Conservation (phyloP, 1,140 invertebrate genomes). For the Zaprionus lachaisei region DNA sequence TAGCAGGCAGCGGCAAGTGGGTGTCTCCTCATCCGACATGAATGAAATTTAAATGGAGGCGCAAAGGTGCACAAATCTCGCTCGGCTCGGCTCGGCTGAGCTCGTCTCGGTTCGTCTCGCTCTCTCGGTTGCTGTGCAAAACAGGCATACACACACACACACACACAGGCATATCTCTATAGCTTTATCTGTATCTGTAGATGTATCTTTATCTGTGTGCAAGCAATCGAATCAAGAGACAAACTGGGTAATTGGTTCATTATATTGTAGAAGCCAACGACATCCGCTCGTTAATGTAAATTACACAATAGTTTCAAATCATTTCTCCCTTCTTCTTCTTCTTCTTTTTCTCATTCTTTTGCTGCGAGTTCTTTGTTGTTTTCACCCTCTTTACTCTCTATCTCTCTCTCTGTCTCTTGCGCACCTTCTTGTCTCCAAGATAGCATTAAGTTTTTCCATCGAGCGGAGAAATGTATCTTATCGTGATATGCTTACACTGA, state of each 20-base stretch:
- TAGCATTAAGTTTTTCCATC: neutral
- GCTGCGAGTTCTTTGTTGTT: neutral
- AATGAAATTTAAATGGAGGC: constrained; percentile 46
- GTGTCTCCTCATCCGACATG: constrained; percentile 37
- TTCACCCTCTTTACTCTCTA: neutral
- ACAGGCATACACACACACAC: neutral
- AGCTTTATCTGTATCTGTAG: neutral
- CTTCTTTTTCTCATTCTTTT: neutral
- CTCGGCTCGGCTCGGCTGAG: neutral
- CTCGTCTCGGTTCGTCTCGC: neutral
- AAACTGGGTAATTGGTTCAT: constrained; percentile 82
- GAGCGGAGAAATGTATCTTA: neutral
- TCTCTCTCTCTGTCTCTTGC: neutral
- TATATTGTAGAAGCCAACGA: constrained; percentile 78
- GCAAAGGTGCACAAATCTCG: constrained; percentile 15
- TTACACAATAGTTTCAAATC: constrained; percentile 78
- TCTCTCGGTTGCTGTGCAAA: neutral
- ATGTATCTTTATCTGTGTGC: constrained; percentile 30
- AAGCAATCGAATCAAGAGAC: constrained; percentile 80
- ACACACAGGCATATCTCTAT: neutral
- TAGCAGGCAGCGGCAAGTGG: constrained; percentile 36
- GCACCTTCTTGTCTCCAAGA: constrained; percentile 1
- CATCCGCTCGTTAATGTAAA: constrained; percentile 82
- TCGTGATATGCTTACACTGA: neutral
- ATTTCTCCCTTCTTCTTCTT: constrained; percentile 29